Conservation (phyloP, 1,140 invertebrate genomes). For the Drosophila eugracilis region DNA sequence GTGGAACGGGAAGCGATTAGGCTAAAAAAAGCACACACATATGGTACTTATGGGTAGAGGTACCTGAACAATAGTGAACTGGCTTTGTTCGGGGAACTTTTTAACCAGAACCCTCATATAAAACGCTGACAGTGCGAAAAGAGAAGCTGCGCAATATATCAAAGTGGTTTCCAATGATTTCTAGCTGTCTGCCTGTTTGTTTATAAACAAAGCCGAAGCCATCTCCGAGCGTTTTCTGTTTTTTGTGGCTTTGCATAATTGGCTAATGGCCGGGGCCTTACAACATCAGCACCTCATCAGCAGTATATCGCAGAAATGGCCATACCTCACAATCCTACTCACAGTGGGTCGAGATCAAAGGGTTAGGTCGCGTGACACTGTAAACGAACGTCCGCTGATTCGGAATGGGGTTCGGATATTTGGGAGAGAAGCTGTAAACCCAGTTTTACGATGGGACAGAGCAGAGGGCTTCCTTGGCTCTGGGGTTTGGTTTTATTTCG, state of each 20-base stretch:
- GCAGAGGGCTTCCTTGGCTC: conserved; percentile 55
- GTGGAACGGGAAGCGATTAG: conserved; percentile 66
- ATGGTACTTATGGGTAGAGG: conserved; percentile 16
- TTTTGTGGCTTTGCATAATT: conserved; percentile 62
- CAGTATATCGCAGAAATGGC: conserved; percentile 32
- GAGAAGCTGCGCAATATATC: conserved; percentile 66
- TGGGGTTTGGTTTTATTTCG: conserved; percentile 61
- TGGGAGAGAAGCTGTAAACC: conserved; percentile 25
- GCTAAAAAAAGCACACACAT: conserved; percentile 20
- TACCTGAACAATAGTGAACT: conserved; percentile 21
- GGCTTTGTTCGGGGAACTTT: conserved; percentile 54
- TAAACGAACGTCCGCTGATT: conserved; percentile 30
- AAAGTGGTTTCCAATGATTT: conserved; percentile 51
- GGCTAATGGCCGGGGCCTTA: conserved; percentile 62
- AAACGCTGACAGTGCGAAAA: conserved; percentile 71
- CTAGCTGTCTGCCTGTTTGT: conserved; percentile 29
- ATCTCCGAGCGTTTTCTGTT: conserved; percentile 42
- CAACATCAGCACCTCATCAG: conserved; percentile 58
- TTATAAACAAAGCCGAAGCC: conserved; percentile 52
- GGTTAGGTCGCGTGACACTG: conserved; percentile 30
- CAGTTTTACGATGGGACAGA: conserved; percentile 29
- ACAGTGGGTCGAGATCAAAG: conserved; percentile 45
- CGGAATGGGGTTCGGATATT: conserved; percentile 4
- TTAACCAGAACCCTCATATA: conserved; percentile 65
- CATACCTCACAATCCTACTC: conserved; percentile 1